These are phyloP conservation scores for Lacanobia oleracea DNA, from an alignment of 2,888 invertebrate genomes.

Conservation along the genomic window DNA sequence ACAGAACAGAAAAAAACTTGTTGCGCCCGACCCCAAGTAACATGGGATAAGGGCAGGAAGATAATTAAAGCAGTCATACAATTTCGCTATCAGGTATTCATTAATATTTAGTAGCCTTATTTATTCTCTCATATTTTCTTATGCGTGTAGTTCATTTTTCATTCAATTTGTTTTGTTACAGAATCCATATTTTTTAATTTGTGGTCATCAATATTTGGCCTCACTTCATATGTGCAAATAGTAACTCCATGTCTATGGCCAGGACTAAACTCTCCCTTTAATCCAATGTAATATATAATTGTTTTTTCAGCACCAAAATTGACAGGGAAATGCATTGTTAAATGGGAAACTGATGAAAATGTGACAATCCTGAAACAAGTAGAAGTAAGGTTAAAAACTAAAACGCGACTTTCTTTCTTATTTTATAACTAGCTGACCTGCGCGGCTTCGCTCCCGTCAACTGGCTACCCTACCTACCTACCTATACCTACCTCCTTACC, in stretches of 20 bases:
- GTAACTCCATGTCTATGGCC: slow-evolving; percentile 97
- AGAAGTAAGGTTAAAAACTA: not conserved
- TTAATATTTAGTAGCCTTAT: slow-evolving; percentile 7
- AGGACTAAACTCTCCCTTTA: slow-evolving; percentile 97
- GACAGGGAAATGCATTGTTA: slow-evolving; percentile 97
- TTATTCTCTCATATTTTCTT: slow-evolving; percentile 1
- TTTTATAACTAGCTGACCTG: too few species aligned
- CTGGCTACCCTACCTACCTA: too few species aligned
- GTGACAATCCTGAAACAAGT: slow-evolving; percentile 95
- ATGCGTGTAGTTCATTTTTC: slow-evolving; percentile 38
- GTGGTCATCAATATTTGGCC: slow-evolving; percentile 96
- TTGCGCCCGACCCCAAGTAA: too few species aligned
- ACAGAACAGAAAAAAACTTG: too few species aligned
- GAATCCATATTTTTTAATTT: slow-evolving; percentile 92
- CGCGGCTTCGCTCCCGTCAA: too few species aligned
- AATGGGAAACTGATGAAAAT: slow-evolving; percentile 97
- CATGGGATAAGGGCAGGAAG: too few species aligned
- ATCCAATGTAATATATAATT: slow-evolving; percentile 97
- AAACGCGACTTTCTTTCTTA: not conserved
- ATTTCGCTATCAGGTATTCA: slow-evolving; percentile 1
- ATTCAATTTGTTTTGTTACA: slow-evolving; percentile 91
- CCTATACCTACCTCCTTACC: too few species aligned
- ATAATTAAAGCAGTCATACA: slow-evolving; percentile 6
- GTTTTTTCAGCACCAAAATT: slow-evolving; percentile 97
- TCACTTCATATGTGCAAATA: slow-evolving; percentile 97